Evolutionary conservation across 2,888 invertebrate genomes (phyloP).

Genomic region (Lacanobia oleracea): DNA sequence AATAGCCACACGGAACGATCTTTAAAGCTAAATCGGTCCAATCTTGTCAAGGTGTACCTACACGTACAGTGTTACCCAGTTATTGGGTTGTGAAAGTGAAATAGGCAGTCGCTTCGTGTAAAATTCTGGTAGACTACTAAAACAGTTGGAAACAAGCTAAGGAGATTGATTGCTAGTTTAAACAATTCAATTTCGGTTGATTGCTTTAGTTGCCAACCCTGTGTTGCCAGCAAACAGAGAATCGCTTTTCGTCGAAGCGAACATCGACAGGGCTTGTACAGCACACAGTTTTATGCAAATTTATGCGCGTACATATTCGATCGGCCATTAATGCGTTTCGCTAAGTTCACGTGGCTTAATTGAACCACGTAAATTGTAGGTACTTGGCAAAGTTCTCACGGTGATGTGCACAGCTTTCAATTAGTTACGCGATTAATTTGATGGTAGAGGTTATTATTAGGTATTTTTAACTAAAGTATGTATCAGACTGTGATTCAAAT

Average conservation of each 20-base stretch:
- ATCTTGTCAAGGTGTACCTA: too few species aligned
- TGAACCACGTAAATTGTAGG: constrained; percentile 55
- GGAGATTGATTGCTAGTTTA: background rate
- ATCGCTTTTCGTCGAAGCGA: constrained; percentile 78
- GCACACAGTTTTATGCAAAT: constrained; percentile 71
- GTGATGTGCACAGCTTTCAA: constrained; percentile 38
- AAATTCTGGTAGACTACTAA: too few species aligned
- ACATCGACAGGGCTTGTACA: constrained; percentile 59
- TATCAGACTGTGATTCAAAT: background rate
- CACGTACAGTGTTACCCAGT: too few species aligned
- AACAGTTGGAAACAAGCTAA: too few species aligned
- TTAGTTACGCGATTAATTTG: constrained; percentile 48
- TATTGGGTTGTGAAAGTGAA: too few species aligned
- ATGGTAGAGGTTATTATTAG: background rate
- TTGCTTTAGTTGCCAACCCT: constrained; percentile 38
- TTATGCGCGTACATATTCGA: constrained; percentile 67
- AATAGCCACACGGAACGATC: too few species aligned
- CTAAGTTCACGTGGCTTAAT: constrained; percentile 60
- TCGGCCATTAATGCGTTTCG: constrained; percentile 56
- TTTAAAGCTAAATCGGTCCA: too few species aligned
- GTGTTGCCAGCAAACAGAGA: constrained; percentile 65
- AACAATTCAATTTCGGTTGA: constrained; percentile 5
- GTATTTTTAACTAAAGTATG: background rate
- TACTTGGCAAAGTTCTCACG: constrained; percentile 20
- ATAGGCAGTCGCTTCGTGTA: too few species aligned